These are phyloP conservation scores for Hermetia illucens DNA, from an alignment of 1,140 invertebrate genomes.

Conservation along the genomic window DNA sequence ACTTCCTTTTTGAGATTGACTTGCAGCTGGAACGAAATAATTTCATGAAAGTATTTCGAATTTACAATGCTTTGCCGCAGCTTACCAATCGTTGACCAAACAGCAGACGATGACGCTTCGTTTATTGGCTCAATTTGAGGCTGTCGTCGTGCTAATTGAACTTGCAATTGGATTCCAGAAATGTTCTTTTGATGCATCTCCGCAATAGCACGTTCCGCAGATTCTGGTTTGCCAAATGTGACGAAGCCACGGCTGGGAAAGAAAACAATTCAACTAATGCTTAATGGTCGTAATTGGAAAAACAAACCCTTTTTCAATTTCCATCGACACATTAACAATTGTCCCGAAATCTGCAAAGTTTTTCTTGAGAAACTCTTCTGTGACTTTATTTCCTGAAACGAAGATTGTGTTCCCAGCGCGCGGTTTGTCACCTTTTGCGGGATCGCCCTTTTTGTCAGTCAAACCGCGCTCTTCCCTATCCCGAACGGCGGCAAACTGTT, in stretches of 20 bases:
- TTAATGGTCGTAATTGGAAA: conserved; percentile 3
- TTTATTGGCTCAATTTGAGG: conserved; percentile 64
- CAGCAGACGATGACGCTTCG: conserved; percentile 59
- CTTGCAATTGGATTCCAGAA: conserved; percentile 58
- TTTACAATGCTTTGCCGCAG: conserved; percentile 3
- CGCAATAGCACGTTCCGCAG: conserved; percentile 71
- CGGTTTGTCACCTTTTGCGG: conserved; percentile 41
- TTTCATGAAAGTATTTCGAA: conserved; percentile 6
- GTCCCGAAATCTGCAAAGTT: conserved; percentile 63
- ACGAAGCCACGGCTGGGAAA: conserved; percentile 64
- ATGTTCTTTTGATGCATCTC: conserved; percentile 75
- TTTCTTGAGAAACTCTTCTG: conserved; percentile 68
- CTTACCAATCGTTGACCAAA: conserved; percentile 63
- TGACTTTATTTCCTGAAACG: conserved; percentile 66
- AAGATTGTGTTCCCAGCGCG: conserved; percentile 73
- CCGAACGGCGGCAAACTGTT: conserved; percentile 73
- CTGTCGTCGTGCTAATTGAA: conserved; percentile 68
- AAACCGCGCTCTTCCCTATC: conserved; percentile 36
- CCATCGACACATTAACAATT: conserved; percentile 80
- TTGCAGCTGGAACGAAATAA: conserved; percentile 42
- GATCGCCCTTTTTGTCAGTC: conserved; percentile 32
- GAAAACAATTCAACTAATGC: conserved; percentile 4
- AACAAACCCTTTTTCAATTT: conserved; percentile 68
- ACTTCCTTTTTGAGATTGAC: conserved; percentile 66
- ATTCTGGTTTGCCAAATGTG: conserved; percentile 81